phyloP scores from a whole-genome alignment of 2,113 vertebrate species.

The Misgurnus mizolepis region DNA sequence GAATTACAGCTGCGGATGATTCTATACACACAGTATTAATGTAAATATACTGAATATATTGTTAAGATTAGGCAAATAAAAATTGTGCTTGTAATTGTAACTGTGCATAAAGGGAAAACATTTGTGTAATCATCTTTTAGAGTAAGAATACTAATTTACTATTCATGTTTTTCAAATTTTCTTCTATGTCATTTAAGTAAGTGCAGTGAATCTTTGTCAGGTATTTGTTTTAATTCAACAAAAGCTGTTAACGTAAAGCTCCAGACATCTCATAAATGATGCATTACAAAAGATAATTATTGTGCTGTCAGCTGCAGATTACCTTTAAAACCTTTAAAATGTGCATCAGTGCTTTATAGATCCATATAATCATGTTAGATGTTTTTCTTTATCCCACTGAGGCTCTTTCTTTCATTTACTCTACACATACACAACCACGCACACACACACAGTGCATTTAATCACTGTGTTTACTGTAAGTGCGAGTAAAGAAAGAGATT shows the following conservation, averaged over 20 bases:
- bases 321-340: conserved; percentile 47
- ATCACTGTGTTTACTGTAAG: conserved; percentile 32
- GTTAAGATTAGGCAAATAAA: too few relatives aligned
- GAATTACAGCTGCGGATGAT: too few relatives aligned
- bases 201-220: background rate
- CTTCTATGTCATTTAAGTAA: background rate
- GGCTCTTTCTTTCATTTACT: background rate
- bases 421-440: conserved; percentile 1
- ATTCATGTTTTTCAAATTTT: background rate
- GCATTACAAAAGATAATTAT: conserved; percentile 75
- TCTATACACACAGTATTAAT: too few relatives aligned
- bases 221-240: conserved; percentile 58
- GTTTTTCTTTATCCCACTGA: conserved; percentile 27
- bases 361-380: conserved; percentile 47
- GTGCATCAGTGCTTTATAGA: conserved; percentile 56
- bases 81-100: too few relatives aligned
- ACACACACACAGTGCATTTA: background rate
- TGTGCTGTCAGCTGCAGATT: conserved; percentile 71
- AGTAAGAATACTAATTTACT: too few relatives aligned
- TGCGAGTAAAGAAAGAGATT: conserved; percentile 47
- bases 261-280: conserved; percentile 74
- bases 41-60: too few relatives aligned
- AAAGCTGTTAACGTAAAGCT: conserved; percentile 68
- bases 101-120: too few relatives aligned
- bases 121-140: too few relatives aligned